Conservation (phyloP, 2,797 vertebrate species). For the Sebastes vulpes region DNA sequence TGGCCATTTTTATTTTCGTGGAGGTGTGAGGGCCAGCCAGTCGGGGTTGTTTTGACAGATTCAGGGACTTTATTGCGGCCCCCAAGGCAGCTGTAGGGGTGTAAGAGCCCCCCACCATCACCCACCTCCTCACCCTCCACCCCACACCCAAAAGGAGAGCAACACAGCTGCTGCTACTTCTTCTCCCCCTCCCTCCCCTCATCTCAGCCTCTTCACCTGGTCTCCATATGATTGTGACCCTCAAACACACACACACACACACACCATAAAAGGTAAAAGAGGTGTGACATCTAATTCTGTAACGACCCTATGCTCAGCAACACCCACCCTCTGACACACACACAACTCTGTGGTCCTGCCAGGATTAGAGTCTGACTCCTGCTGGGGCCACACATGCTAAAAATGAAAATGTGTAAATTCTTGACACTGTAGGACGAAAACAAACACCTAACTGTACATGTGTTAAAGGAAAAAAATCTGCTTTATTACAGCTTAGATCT, state of each 20-base stretch:
- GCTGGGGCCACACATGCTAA: conserved; percentile 28
- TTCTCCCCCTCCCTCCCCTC: neutral
- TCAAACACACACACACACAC: conserved; percentile 34
- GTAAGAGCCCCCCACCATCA: neutral
- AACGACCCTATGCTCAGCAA: conserved; percentile 24
- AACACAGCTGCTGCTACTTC: conserved; percentile 65
- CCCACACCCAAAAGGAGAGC: conserved; percentile 33
- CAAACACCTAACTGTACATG: neutral
- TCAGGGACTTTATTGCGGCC: conserved; percentile 52
- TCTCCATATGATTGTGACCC: conserved; percentile 59
- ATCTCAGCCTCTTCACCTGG: conserved; percentile 57
- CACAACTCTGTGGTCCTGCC: conserved; percentile 6
- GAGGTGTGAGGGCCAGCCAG: conserved; percentile 43
- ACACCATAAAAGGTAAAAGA: conserved; percentile 62
- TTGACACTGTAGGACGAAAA: neutral
- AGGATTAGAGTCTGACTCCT: conserved; percentile 15
- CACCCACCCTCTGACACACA: neutral
- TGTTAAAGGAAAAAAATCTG: neutral
- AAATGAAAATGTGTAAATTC: conserved; percentile 2
- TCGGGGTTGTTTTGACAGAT: conserved; percentile 68
- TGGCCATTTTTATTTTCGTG: conserved; percentile 56
- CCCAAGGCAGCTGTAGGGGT: conserved; percentile 51
- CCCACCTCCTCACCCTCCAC: conserved; percentile 8
- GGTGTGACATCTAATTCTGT: conserved; percentile 61
- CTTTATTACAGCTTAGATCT: neutral